Evolutionary conservation across 1,140 invertebrate species (phyloP).

Genomic region (Cardiocondyla obscurior): DNA sequence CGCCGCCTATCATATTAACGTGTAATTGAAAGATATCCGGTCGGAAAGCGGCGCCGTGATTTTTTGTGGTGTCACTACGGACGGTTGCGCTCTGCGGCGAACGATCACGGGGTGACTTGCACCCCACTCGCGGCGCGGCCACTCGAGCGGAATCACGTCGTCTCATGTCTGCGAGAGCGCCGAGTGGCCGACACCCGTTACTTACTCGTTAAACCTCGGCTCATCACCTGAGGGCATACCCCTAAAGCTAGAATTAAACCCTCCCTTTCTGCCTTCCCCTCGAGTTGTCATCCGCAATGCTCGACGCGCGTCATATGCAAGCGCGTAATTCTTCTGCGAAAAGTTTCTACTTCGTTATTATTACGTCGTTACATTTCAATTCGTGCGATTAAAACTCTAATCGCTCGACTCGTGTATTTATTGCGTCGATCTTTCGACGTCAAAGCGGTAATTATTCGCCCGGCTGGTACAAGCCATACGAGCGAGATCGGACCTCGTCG

Average conservation of each 20-base stretch:
- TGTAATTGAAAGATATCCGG: constrained; percentile 84
- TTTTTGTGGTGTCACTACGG: constrained; percentile 79
- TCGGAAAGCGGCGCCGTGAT: constrained; percentile 80
- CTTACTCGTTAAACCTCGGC: background rate
- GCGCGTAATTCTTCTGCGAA: too few relatives aligned
- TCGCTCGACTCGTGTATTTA: background rate
- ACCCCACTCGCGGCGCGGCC: constrained; percentile 42
- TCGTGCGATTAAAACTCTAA: background rate
- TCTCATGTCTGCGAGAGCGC: background rate
- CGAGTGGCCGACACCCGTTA: constrained; percentile 16
- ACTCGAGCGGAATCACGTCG: constrained; percentile 43
- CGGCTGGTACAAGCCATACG: constrained; percentile 2
- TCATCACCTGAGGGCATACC: background rate
- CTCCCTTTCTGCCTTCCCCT: too few relatives aligned
- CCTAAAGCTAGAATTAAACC: background rate
- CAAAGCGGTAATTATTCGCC: background rate
- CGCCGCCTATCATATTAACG: constrained; percentile 82
- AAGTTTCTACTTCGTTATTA: background rate
- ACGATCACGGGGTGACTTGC: constrained; percentile 75
- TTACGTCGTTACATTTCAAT: background rate
- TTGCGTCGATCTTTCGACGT: background rate
- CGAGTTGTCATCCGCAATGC: background rate
- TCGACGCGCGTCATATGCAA: background rate
- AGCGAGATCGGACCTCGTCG: constrained; percentile 23
- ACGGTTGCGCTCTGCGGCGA: constrained; percentile 69